Base-by-base conservation (phyloP, 2,797 vertebrate genomes). In the Halcyon leucocephala region DNA sequence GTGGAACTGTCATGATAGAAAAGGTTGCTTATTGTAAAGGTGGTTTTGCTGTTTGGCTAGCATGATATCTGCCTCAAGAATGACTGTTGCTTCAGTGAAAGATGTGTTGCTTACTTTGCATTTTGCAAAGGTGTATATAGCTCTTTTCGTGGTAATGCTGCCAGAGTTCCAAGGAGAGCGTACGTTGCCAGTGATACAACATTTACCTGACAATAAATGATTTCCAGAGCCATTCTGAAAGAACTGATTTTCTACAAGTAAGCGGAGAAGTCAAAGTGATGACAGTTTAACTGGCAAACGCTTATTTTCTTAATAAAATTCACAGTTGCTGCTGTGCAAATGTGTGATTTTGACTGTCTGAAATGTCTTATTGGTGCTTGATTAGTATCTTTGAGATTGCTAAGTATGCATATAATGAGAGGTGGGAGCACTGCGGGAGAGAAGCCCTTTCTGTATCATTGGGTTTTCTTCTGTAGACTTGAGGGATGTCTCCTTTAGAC, bases 281-380 rank as follows among this genome's bases (percentile, higher is more conserved):
- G 26, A 8, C 62, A 86, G 62, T 95, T 93, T 83, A 82, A 94
- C 76, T 95, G 90, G 79, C 82, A 91, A 96, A 74, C 26, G 37
- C 22, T 82, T 94, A 5, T 79, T 67, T 89, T 93, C 25, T 84
- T 90, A 97, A 97, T 97, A 96, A 96, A 97, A 77, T 88, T 90
- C 73, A 86, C 67, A 83, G 82, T 95, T 66, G 42, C 72, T 96
- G 86, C 87, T 96, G 82, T 93, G 80, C 96, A 66, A 86, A 93
- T 70, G 85, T 95, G 80, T 97, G 87, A 54, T 79, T 91, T 81
- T 92, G 65, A 66, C 42, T 92, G 80, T 93, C 81, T 94, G 69
- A 90, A 82, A 77, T 6, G 10, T 82, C 72, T 91, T 93, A 28
- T 44, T 96, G 80, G 24, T 67, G 29, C 67, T 83, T 82, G 60